A percentile compares a stretch with the other conserved stretches of the same genome.
Evolutionary conservation across 23 tunicate species (phyloP).

Genomic region (Ascidia mentula): DNA sequence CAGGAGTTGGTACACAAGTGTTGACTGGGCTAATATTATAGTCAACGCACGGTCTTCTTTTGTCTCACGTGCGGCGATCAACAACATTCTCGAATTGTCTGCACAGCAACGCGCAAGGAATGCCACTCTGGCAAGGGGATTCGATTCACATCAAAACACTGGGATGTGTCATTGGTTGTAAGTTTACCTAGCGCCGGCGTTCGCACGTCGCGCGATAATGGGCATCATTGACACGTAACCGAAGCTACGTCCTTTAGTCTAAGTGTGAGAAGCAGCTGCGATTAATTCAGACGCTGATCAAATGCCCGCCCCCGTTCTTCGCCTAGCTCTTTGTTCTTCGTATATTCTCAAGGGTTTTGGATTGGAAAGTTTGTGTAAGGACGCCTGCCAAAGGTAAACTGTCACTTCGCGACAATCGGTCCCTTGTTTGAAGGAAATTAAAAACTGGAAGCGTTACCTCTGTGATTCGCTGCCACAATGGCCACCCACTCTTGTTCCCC

Average conservation of each 20-base stretch:
- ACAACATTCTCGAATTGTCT: not conserved
- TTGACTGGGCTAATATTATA: too few species aligned
- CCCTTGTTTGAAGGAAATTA: not conserved
- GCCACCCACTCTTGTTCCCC: slow-evolving; percentile 8
- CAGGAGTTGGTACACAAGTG: too few species aligned
- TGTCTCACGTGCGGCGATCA: not conserved
- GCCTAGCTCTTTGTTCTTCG: not conserved
- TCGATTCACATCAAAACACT: not conserved
- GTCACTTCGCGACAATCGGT: not conserved
- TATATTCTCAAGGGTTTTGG: slow-evolving; percentile 2
- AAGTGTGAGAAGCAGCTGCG: slow-evolving; percentile 14
- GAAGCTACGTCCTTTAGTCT: not conserved
- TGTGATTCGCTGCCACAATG: not conserved
- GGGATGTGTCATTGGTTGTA: slow-evolving; percentile 11
- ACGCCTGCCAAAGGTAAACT: slow-evolving; percentile 8
- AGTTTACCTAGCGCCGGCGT: slow-evolving; percentile 12
- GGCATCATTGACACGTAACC: not conserved
- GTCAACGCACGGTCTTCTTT: not conserved
- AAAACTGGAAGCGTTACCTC: not conserved
- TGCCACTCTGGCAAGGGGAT: not conserved
- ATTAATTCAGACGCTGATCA: slow-evolving; percentile 7
- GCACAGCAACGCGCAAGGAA: not conserved
- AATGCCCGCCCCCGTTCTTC: slow-evolving; percentile 6
- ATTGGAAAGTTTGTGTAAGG: slow-evolving; percentile 7
- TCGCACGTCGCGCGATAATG: not conserved